phyloP scores from a whole-genome alignment of 2,888 invertebrate species.

The Chaitophorus viminalis region DNA sequence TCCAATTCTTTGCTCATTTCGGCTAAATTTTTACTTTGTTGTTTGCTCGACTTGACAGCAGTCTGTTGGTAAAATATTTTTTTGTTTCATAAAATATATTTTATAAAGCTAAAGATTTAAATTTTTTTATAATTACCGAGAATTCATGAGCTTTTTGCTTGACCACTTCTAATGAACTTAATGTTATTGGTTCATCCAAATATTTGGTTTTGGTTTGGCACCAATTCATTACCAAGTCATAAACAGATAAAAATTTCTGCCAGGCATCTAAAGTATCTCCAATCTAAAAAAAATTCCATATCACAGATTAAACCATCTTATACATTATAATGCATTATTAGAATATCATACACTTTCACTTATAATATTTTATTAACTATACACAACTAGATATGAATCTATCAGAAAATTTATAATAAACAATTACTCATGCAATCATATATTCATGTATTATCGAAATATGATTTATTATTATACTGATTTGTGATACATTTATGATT shows the following conservation, averaged over 20 bases:
- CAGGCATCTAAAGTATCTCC: constrained; percentile 90
- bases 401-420: background rate
- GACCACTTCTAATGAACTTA: constrained; percentile 82
- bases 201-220: constrained; percentile 83
- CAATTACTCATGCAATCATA: too few species aligned
- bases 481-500: too few species aligned
- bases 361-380: background rate
- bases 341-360: background rate
- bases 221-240: constrained; percentile 86
- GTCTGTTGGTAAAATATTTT: constrained; percentile 69
- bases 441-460: too few species aligned
- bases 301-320: constrained; percentile 38
- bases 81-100: background rate
- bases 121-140: constrained; percentile 72
- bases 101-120: background rate
- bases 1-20: constrained; percentile 93
- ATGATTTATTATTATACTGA: too few species aligned
- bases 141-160: constrained; percentile 88
- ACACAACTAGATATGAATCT: background rate
- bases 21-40: constrained; percentile 85
- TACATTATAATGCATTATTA: constrained; percentile 5
- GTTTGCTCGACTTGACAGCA: constrained; percentile 89
- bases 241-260: constrained; percentile 84
- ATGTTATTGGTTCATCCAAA: constrained; percentile 80
- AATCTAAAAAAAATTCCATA: constrained; percentile 68